Percentiles rank a stretch among this genome's conserved stretches.
Evolutionary conservation across 2,113 vertebrate genomes (phyloP).

Genomic region (Semnopithecus entellus): DNA sequence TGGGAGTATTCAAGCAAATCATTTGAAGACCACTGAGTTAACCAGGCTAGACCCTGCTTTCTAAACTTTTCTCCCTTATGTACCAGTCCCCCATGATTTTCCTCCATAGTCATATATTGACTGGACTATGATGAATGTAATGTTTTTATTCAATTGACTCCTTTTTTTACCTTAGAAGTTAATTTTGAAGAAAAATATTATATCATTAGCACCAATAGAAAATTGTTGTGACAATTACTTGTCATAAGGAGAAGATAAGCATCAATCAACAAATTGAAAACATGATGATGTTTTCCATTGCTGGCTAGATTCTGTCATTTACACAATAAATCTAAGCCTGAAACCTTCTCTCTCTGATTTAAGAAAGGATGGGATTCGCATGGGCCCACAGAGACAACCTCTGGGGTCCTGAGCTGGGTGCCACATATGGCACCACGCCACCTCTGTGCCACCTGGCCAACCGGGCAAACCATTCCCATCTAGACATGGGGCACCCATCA

Average conservation of each 20-base stretch:
- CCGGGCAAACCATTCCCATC: neutral
- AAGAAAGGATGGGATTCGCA: neutral
- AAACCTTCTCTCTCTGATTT: neutral
- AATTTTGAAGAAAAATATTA: neutral
- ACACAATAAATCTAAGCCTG: neutral
- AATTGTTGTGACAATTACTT: neutral
- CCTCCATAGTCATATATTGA: neutral
- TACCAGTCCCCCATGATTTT: neutral
- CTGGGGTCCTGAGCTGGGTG: neutral
- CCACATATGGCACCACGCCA: too few species aligned
- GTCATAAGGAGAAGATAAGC: neutral
- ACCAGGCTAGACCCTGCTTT: neutral
- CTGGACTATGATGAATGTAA: neutral
- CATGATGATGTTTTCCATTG: neutral
- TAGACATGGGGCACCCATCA: neutral
- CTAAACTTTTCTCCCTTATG: neutral
- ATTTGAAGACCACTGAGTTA: neutral
- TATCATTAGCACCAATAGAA: conserved; percentile 4
- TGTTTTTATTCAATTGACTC: neutral
- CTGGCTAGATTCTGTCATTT: neutral
- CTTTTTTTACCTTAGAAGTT: neutral
- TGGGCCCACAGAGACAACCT: neutral
- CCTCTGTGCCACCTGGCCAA: neutral
- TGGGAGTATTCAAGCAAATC: neutral
- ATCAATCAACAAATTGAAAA: conserved; percentile 36